Percentiles rank a stretch among this genome's conserved stretches.
Conservation (phyloP, 2,113 vertebrate species). For the Ardeotis arabs region DNA sequence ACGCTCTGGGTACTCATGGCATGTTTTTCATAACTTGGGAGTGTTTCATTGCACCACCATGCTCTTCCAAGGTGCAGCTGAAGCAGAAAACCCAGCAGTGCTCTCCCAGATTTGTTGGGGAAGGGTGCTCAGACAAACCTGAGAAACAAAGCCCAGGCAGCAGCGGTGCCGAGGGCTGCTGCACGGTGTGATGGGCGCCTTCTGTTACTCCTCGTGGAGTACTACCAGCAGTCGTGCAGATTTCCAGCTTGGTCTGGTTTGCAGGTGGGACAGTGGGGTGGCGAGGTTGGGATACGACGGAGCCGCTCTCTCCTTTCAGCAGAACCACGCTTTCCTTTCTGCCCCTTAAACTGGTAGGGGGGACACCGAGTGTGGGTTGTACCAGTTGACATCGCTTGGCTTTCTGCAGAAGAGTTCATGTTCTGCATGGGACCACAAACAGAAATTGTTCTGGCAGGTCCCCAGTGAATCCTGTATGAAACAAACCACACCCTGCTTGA, state of each 20-base stretch:
- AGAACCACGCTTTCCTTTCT: not conserved
- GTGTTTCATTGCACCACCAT: not conserved
- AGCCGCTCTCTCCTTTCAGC: not conserved
- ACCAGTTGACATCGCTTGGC: not conserved
- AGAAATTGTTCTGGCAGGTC: not conserved
- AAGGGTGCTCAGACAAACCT: not conserved
- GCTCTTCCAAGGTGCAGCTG: not conserved
- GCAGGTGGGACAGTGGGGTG: not conserved
- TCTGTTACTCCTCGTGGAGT: not conserved
- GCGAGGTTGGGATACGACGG: not conserved
- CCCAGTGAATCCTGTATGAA: not conserved
- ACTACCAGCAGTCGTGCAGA: not conserved
- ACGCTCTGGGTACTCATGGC: not conserved
- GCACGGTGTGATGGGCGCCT: not conserved
- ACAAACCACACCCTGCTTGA: not conserved
- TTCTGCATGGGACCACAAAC: not conserved
- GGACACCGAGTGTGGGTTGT: not conserved
- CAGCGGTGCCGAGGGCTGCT: not conserved
- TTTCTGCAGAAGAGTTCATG: not conserved
- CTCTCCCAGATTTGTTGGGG: not conserved
- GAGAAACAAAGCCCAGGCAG: not conserved
- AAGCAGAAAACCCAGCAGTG: not conserved
- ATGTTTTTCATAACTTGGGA: not conserved
- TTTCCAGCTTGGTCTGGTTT: too few species aligned
- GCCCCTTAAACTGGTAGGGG: not conserved